Conservation (phyloP, 2,888 invertebrate species). For the Heteromurus nitidus region DNA sequence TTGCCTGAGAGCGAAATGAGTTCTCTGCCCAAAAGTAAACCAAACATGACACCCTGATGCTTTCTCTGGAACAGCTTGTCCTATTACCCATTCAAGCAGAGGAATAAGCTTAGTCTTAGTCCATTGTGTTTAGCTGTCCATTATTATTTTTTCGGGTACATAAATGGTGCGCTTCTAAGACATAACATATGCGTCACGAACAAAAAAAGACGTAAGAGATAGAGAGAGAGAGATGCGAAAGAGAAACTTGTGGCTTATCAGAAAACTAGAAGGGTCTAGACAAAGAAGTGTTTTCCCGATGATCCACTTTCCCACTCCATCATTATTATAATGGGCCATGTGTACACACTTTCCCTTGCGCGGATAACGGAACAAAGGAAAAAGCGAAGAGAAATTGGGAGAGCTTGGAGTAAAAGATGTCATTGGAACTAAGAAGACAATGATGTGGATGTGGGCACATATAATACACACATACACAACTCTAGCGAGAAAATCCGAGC, state of each 20-base stretch:
- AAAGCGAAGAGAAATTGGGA: background rate
- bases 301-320: conserved; percentile 31
- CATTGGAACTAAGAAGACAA: background rate
- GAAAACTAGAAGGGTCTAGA: background rate
- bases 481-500: no score
- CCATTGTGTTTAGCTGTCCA: no score
- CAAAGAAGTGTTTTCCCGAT: conserved; percentile 16
- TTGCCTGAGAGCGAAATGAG: conserved; percentile 1
- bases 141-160: no score
- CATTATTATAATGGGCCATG: conserved; percentile 25
- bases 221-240: background rate
- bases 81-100: conserved; percentile 1
- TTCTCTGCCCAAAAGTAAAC: background rate
- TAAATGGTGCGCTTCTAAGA: no score
- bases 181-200: no score
- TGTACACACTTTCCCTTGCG: background rate
- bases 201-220: no score
- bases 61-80: background rate
- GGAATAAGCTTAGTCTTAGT: no score
- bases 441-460: no score
- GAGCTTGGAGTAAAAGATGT: background rate
- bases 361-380: background rate
- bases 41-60: conserved; percentile 1
- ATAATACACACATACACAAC: no score
- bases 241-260: background rate